Evolutionary conservation across 2,797 vertebrate species (phyloP).

Genomic region (Pseudochirops corinnae): DNA sequence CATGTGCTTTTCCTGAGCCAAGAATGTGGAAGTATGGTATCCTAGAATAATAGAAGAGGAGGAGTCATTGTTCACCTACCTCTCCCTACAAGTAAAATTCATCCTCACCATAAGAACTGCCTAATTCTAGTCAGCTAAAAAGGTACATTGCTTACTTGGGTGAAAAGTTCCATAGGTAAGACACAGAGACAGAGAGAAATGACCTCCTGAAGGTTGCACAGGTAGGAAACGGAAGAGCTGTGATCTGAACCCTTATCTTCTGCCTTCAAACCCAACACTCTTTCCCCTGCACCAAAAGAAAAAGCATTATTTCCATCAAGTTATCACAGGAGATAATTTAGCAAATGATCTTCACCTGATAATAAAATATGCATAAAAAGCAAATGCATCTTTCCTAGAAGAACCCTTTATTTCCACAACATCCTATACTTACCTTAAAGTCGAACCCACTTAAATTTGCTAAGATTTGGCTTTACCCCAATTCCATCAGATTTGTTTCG

Average conservation of each 20-base stretch:
- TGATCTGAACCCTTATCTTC: neutral
- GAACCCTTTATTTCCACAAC: conserved; percentile 18
- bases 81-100: neutral
- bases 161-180: neutral
- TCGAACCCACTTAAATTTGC: neutral
- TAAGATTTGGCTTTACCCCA: conserved; percentile 35
- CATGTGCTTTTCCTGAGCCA: neutral
- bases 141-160: neutral
- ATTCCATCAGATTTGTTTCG: conserved; percentile 30
- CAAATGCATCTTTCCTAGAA: conserved; percentile 34
- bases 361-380: conserved; percentile 1
- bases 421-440: neutral
- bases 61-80: neutral
- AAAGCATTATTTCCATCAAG: neutral
- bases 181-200: neutral
- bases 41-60: conserved; percentile 28
- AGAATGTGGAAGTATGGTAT: neutral
- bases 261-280: neutral
- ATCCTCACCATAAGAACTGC: neutral
- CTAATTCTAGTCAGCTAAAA: neutral
- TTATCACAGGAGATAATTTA: conserved; percentile 12
- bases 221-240: neutral
- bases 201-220: neutral
- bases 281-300: neutral
- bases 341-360: conserved; percentile 47